Evolutionary conservation across 2,113 vertebrate species (phyloP), one percentile per base, ranked within the genome.

Genomic region (Daboia siamensis): DNA sequence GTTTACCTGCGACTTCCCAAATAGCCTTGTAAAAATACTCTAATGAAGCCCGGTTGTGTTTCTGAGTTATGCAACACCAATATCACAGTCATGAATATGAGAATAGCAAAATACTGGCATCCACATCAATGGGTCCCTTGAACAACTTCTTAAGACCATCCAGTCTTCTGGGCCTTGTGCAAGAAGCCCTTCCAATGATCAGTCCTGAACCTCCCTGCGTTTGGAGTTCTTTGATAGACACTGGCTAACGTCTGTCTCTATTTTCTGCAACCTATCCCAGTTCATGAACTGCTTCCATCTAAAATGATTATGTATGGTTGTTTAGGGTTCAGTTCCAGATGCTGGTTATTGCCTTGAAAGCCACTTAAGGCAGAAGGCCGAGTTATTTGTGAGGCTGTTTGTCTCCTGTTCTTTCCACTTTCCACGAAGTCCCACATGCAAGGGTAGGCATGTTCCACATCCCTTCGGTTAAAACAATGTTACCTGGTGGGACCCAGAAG

Each of bases 1-100:
- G 96, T 97, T 97, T 93, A 57, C 94, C 95, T 95, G 93, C 97
- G 97, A 98, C 97, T 97, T 96, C 94, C 95, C 93, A 96, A 94
- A 96, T 95, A 95, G 95, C 93, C 95, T 95, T 92, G 95, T 96
- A 94, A 93, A 95, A 95, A 97, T 93, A 94, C 95, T 94, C 94
- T 94, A 96, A 96, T 94, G 96, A 96, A 96, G 61, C 88, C 88
- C 85, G 94, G 91, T 89, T 95, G 94, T 92, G 94, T 96, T 94
- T 96, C 95, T 95, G 91, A 96, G 95, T 97, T 96, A 93, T 48
- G 15, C 94, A 92, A 94, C 87, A 93, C 94, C 89, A 93, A n/a
- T 91, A 93, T 88, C 92, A 95, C 96, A 96, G 95, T 74, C 94
- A 93, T 95, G 97, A 96, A 97, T 94, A 96, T 92, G 1, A 96